Conservation (phyloP, 2,797 vertebrate species). For the Anabacerthia variegaticeps region DNA sequence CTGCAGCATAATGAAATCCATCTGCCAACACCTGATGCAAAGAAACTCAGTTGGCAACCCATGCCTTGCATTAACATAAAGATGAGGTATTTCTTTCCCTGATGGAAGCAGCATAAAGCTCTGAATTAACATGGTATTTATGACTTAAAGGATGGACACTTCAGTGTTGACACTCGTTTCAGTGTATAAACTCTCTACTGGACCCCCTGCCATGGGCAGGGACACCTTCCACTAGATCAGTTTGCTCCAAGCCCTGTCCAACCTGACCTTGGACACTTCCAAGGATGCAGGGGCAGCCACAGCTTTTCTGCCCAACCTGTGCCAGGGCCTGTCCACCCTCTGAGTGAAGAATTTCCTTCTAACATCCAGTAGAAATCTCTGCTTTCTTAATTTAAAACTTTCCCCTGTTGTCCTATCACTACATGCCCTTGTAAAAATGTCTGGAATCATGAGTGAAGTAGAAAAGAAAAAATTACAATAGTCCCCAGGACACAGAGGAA, state of each 20-base stretch:
- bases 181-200: neutral
- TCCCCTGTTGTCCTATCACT: neutral
- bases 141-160: neutral
- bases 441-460: neutral
- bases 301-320: neutral
- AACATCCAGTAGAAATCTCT: neutral
- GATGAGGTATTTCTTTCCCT: neutral
- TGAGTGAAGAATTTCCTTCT: neutral
- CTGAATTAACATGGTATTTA: neutral
- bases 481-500: neutral
- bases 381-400: neutral
- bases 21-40: neutral
- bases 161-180: neutral
- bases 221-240: fast-evolving
- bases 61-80: neutral
- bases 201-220: neutral
- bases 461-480: neutral
- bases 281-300: neutral
- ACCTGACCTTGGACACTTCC: fast-evolving
- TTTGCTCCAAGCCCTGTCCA: fast-evolving
- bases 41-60: neutral
- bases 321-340: neutral
- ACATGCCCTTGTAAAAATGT: neutral
- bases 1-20: neutral
- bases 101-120: neutral